Conservation (phyloP, 2,113 vertebrate species). For the Phalacrocorax carbo region DNA sequence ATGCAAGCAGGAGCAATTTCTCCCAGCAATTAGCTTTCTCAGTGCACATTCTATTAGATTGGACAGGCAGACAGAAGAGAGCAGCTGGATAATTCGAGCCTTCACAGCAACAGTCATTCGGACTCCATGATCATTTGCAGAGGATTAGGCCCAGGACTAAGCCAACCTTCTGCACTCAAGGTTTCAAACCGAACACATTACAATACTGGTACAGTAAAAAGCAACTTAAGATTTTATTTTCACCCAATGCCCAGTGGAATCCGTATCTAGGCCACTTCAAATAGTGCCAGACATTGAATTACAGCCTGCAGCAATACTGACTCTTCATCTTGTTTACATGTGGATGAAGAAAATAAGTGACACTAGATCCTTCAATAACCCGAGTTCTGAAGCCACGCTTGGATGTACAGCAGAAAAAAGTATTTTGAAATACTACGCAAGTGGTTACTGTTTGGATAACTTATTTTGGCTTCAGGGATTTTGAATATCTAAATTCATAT, state of each 20-base stretch:
- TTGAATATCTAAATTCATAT: not conserved
- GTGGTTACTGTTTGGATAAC: not conserved
- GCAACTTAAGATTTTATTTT: not conserved
- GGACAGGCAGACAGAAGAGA: conserved; percentile 71
- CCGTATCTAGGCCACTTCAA: not conserved
- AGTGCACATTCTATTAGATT: conserved; percentile 79
- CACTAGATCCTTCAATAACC: not conserved
- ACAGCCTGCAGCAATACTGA: not conserved
- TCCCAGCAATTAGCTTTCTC: conserved; percentile 79
- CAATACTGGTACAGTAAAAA: not conserved
- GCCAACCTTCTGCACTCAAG: conserved; percentile 25
- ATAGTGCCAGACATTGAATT: not conserved
- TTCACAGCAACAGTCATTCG: conserved; percentile 33
- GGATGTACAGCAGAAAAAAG: not conserved
- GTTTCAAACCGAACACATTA: not conserved
- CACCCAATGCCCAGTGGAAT: not conserved
- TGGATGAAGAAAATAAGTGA: not conserved
- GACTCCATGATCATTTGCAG: conserved; percentile 36
- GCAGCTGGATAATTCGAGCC: conserved; percentile 41
- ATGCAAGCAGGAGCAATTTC: conserved; percentile 82
- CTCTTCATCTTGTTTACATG: not conserved
- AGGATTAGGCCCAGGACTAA: conserved; percentile 53
- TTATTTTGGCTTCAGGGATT: not conserved
- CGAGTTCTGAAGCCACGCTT: not conserved
- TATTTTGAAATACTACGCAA: not conserved